A percentile compares a stretch with the other conserved stretches of the same genome.
Conservation (phyloP, 1,140 invertebrate genomes). For the Goniozus legneri region DNA sequence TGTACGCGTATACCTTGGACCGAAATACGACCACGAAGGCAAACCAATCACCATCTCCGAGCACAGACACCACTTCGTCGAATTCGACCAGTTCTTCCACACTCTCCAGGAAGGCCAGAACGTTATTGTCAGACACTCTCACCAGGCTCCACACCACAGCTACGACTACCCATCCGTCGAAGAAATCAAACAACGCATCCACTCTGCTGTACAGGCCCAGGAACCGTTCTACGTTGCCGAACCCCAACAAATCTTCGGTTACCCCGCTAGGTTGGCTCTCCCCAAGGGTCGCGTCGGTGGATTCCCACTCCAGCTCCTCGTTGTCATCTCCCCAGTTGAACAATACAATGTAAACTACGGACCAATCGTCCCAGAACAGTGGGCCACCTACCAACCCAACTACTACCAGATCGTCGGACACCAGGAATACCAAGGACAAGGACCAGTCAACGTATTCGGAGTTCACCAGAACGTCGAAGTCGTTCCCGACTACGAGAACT, state of each 20-base stretch:
- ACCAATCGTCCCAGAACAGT: constrained; percentile 35
- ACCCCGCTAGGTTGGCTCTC: constrained; percentile 59
- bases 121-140: constrained; percentile 63
- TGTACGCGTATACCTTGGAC: constrained; percentile 59
- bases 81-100: constrained; percentile 67
- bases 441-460: constrained; percentile 5
- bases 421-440: constrained; percentile 31
- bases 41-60: constrained; percentile 58
- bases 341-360: constrained; percentile 25
- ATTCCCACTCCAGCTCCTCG: constrained; percentile 60
- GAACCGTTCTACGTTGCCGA: constrained; percentile 52
- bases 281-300: constrained; percentile 59
- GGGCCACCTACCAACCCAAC: constrained; percentile 31
- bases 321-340: constrained; percentile 57
- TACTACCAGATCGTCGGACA: constrained; percentile 40
- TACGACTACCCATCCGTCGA: constrained; percentile 64
- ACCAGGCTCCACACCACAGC: constrained; percentile 62
- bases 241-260: constrained; percentile 55
- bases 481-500: constrained; percentile 27
- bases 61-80: constrained; percentile 61
- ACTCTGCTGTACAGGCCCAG: constrained; percentile 49
- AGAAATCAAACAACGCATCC: constrained; percentile 55
- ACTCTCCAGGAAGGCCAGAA: constrained; percentile 65
- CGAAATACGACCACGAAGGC: constrained; percentile 57
- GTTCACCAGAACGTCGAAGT: constrained; percentile 34